These are phyloP conservation scores for Aplysia californica DNA, from an alignment of 1,140 invertebrate genomes.

Conservation along the genomic window DNA sequence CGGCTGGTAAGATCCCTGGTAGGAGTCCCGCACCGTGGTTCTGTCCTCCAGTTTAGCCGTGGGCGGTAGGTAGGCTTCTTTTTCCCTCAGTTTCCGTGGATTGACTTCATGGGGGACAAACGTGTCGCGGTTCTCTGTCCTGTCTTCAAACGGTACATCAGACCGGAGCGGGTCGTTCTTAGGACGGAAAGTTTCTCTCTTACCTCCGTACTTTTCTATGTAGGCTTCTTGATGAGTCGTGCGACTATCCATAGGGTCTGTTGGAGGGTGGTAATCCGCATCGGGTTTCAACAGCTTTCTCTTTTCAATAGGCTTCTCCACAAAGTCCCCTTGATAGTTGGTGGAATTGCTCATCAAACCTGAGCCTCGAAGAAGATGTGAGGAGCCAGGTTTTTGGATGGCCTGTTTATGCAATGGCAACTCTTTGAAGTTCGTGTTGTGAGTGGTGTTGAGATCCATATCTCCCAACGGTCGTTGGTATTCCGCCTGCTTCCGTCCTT, in stretches of 20 bases:
- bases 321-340: conserved; percentile 32
- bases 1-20: conserved; percentile 16
- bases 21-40: conserved; percentile 35
- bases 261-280: conserved; percentile 26
- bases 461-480: conserved; percentile 23
- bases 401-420: background rate
- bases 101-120: conserved; percentile 30
- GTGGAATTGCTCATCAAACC: background rate
- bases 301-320: conserved; percentile 1
- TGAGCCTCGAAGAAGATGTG: conserved; percentile 13
- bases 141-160: conserved; percentile 22
- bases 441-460: conserved; percentile 28
- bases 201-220: conserved; percentile 10
- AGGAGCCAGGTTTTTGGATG: conserved; percentile 7
- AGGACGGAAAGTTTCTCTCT: conserved; percentile 27
- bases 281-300: conserved; percentile 14
- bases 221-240: conserved; percentile 29
- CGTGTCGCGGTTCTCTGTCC: conserved; percentile 17
- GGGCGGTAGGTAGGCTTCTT: conserved; percentile 29
- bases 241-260: conserved; percentile 20
- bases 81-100: conserved; percentile 7
- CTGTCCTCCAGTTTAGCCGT: conserved; percentile 27
- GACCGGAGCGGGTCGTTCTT: background rate
- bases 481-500: background rate
- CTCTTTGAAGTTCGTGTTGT: conserved; percentile 18